Conservation (phyloP, 2,113 vertebrate species). For the Boulengeromyrus knoepffleri region DNA sequence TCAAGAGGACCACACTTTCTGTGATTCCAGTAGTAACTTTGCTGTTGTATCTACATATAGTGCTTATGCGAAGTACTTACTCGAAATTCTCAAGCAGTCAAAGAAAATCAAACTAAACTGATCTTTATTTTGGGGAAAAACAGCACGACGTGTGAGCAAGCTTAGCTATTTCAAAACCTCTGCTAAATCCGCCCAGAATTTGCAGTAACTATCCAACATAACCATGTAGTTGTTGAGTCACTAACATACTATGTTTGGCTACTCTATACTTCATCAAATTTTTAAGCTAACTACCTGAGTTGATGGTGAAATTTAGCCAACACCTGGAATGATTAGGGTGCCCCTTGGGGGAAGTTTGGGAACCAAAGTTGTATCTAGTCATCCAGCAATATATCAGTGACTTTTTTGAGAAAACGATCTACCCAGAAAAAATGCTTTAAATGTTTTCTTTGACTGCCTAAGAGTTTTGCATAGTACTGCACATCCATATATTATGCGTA, state of each 20-base stretch:
- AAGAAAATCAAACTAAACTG: background rate
- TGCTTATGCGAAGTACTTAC: background rate
- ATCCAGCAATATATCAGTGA: background rate
- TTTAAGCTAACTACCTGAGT: background rate
- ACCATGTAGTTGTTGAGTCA: background rate
- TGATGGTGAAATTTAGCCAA: background rate
- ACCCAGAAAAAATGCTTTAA: background rate
- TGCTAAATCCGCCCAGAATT: background rate
- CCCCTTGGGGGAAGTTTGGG: background rate
- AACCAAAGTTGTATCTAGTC: background rate
- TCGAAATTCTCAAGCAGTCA: background rate
- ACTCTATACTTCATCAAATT: background rate
- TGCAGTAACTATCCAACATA: background rate
- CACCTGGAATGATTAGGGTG: background rate
- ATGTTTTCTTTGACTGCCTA: background rate
- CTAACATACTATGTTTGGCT: background rate
- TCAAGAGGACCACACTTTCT: background rate
- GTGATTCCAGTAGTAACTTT: background rate
- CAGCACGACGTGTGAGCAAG: background rate
- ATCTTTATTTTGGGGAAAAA: background rate
- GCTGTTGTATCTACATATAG: background rate
- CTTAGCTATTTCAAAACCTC: background rate
- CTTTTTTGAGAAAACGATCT: background rate
- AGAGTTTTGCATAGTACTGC: background rate
- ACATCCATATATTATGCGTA: background rate